Percentiles rank a stretch among this genome's conserved stretches.
phyloP scores from a whole-genome alignment of 2,113 vertebrate species.

The Neodon shergylaensis region DNA sequence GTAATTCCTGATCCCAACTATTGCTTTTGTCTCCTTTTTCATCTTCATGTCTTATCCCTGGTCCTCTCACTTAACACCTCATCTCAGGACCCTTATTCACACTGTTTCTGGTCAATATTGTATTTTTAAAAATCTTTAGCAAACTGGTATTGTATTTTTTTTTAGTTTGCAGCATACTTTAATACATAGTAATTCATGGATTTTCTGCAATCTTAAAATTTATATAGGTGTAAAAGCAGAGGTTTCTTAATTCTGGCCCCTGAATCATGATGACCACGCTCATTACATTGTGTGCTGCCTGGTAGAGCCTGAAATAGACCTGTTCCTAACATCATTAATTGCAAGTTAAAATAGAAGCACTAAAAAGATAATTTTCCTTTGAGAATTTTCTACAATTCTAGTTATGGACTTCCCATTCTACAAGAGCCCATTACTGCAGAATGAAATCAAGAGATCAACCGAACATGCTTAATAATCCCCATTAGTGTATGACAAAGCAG shows the following conservation, averaged over 20 bases:
- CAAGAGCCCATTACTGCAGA: neutral
- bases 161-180: neutral
- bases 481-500: neutral
- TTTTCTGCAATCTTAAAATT: neutral
- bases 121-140: neutral
- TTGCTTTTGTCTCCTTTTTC: neutral
- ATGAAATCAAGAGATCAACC: slow-evolving; percentile 8
- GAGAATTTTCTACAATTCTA: neutral
- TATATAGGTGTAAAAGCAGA: neutral
- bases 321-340: neutral
- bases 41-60: neutral
- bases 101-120: neutral
- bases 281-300: neutral
- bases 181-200: neutral
- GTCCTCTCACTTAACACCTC: neutral
- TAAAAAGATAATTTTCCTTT: neutral
- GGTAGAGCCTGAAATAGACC: neutral
- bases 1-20: neutral
- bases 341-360: neutral
- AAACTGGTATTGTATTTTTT: neutral
- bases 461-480: neutral
- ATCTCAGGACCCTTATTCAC: neutral
- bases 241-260: neutral
- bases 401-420: neutral
- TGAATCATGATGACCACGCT: neutral